phyloP scores from a whole-genome alignment of 2,113 vertebrate genomes.

The Scatophagus argus region DNA sequence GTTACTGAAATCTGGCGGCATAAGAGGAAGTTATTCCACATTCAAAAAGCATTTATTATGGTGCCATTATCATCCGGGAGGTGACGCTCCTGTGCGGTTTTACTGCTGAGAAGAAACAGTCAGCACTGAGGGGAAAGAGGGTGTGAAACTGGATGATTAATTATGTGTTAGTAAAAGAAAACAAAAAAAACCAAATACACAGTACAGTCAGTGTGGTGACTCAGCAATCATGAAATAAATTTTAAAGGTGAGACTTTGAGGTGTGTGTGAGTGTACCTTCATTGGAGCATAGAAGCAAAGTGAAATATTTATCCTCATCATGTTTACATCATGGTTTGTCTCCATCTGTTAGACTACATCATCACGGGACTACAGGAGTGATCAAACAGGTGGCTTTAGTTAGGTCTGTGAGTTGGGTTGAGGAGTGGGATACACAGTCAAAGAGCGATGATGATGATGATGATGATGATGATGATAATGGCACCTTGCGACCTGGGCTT shows the following conservation, averaged over 20 bases:
- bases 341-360: neutral
- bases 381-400: too few species aligned
- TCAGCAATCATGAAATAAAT: neutral
- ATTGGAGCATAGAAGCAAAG: too few species aligned
- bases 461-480: constrained; percentile 78
- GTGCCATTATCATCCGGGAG: neutral
- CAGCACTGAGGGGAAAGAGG: neutral
- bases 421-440: neutral
- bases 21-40: neutral
- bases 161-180: neutral
- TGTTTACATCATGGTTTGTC: neutral
- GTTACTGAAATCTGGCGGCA: neutral
- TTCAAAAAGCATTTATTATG: neutral
- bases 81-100: neutral
- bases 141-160: constrained; percentile 4
- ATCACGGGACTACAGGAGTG: too few species aligned
- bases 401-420: too few species aligned
- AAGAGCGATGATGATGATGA: constrained; percentile 44
- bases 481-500: constrained; percentile 88
- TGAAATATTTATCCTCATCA: neutral
- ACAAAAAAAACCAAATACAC: neutral
- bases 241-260: neutral
- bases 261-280: too few species aligned
- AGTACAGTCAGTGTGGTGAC: neutral
- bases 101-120: neutral